Evolutionary conservation across 1,140 invertebrate species (phyloP).

Genomic region (Diachasmimorpha longicaudata): DNA sequence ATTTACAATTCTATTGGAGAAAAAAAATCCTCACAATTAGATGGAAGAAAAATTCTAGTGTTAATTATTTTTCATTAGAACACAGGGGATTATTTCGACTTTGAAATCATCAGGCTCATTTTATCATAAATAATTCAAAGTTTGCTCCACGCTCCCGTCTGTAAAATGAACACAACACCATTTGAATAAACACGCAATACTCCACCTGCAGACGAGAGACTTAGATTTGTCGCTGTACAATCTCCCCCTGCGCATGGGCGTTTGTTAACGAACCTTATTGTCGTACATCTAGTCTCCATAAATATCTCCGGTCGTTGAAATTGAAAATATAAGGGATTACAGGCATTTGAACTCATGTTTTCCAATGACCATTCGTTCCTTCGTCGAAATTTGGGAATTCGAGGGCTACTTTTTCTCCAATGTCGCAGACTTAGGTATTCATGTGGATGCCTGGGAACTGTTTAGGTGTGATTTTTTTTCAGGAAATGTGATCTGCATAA

Average conservation of each 20-base stretch:
- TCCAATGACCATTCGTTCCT: not conserved
- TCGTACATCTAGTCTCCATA: not conserved
- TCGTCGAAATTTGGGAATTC: not conserved
- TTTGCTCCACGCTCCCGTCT: not conserved
- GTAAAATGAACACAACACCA: not conserved
- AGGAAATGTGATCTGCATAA: not conserved
- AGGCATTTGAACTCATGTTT: not conserved
- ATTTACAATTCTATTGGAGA: too few species aligned
- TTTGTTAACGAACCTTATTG: constrained; percentile 15
- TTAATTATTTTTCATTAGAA: not conserved
- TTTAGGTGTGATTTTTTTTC: not conserved
- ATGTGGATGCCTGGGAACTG: not conserved
- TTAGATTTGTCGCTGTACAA: not conserved
- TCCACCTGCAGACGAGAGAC: not conserved
- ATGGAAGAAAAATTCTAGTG: too few species aligned
- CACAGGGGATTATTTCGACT: not conserved
- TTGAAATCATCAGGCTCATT: not conserved
- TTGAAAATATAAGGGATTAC: not conserved
- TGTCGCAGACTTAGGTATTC: not conserved
- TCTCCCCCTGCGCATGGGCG: not conserved
- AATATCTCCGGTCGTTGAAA: not conserved
- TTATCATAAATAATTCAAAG: not conserved
- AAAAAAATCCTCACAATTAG: too few species aligned
- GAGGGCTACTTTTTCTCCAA: not conserved
- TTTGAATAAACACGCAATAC: constrained; percentile 11